A percentile compares a stretch with the other conserved stretches of the same genome.
These are phyloP conservation scores for Caenorhabditis becei DNA, from an alignment of 2,888 invertebrate genomes.

Conservation along the genomic window DNA sequence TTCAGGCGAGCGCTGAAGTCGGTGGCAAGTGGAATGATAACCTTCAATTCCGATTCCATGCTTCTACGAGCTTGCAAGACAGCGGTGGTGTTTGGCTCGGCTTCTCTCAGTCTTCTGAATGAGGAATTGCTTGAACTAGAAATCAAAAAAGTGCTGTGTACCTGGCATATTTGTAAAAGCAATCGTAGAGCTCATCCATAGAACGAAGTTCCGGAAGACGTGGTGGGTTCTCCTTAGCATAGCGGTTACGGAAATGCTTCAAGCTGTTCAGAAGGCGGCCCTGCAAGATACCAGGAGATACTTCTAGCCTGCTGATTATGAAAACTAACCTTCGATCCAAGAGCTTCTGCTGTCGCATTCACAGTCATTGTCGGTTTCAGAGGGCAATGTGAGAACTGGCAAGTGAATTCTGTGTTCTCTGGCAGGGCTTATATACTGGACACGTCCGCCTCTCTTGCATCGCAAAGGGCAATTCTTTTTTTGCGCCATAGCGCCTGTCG, in stretches of 20 bases:
- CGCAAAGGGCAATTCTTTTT: constrained; percentile 58
- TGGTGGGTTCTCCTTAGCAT: constrained; percentile 12
- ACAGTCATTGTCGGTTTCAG: constrained; percentile 19
- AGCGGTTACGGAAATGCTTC: constrained; percentile 13
- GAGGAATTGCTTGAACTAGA: not conserved
- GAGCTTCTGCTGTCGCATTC: constrained; percentile 33
- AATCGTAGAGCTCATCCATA: constrained; percentile 53
- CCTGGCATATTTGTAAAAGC: constrained; percentile 54
- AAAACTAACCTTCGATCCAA: constrained; percentile 31
- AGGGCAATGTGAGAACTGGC: not conserved
- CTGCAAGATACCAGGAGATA: constrained; percentile 9
- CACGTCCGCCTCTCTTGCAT: constrained; percentile 35
- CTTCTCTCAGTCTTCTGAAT: constrained; percentile 33
- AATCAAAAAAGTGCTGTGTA: not conserved
- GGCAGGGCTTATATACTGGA: constrained; percentile 29
- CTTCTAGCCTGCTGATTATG: not conserved
- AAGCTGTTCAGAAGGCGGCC: constrained; percentile 27
- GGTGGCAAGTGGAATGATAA: constrained; percentile 48
- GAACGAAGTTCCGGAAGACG: constrained; percentile 36
- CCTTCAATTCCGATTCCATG: constrained; percentile 38
- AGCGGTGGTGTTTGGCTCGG: constrained; percentile 7
- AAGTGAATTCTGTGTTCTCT: constrained; percentile 15
- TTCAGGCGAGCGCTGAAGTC: constrained; percentile 47
- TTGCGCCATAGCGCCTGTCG: constrained; percentile 32
- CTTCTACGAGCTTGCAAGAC: constrained; percentile 29